These are phyloP conservation scores for Callocephalon fimbriatum DNA, from an alignment of 2,113 vertebrate species.

Conservation along the genomic window DNA sequence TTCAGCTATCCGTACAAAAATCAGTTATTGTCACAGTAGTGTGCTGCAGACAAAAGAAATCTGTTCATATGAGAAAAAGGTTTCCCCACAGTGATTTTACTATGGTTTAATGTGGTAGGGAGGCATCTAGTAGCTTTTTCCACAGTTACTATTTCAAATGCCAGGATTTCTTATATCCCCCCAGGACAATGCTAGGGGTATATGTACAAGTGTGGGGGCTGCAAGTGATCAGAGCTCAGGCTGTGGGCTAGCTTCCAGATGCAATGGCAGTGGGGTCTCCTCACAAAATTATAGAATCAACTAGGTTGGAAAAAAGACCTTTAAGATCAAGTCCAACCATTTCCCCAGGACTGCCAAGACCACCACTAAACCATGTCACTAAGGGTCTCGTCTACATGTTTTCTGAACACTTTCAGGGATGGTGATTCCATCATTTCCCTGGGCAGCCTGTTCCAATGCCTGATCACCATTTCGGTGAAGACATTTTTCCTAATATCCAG, in stretches of 20 bases:
- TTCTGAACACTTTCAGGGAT: not conserved
- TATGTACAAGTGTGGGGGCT: not conserved
- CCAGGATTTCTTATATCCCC: not conserved
- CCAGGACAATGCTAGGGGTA: too few species aligned
- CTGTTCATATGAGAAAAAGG: not conserved
- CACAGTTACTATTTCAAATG: not conserved
- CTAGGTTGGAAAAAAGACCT: not conserved
- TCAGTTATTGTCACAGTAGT: not conserved
- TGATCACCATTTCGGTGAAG: not conserved
- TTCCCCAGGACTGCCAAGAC: not conserved
- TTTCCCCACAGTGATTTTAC: not conserved
- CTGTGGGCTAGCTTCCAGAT: not conserved
- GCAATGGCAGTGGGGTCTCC: not conserved
- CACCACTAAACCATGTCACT: not conserved
- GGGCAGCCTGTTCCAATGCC: not conserved
- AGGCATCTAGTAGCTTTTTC: not conserved
- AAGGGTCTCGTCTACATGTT: not conserved
- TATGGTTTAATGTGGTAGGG: not conserved
- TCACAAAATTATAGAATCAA: not conserved
- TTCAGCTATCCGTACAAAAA: not conserved
- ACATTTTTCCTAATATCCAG: not conserved
- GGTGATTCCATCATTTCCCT: not conserved
- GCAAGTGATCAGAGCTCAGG: accelerated
- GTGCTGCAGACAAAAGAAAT: not conserved
- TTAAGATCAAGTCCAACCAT: not conserved